A percentile compares a stretch with the other conserved stretches of the same genome.
Conservation (phyloP, 2,888 invertebrate genomes). For the Drosophila rubida region DNA sequence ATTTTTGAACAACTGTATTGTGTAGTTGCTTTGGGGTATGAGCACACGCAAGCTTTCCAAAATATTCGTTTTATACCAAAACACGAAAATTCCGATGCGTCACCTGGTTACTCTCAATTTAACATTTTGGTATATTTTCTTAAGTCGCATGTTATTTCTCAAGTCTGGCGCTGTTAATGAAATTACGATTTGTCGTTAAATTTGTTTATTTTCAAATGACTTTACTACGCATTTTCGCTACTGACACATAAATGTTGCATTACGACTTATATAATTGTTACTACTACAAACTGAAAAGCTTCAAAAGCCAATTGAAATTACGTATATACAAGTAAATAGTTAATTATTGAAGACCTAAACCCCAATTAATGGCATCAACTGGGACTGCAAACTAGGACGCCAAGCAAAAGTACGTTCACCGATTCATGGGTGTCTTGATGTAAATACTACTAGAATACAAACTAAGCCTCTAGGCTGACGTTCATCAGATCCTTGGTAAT, state of each 20-base stretch:
- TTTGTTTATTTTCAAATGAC: constrained; percentile 20
- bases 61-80: too few species aligned
- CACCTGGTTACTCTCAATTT: too few species aligned
- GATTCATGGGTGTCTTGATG: not conserved
- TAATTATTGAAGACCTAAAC: not conserved
- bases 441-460: constrained; percentile 16
- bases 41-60: too few species aligned
- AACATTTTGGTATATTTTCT: too few species aligned
- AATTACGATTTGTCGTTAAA: constrained; percentile 1
- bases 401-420: too few species aligned
- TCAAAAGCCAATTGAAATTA: constrained; percentile 8
- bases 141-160: not conserved
- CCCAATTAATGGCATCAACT: not conserved
- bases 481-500: constrained; percentile 87
- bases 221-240: constrained; percentile 16
- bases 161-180: not conserved
- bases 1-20: too few species aligned
- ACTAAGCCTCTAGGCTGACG: constrained; percentile 85
- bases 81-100: too few species aligned
- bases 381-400: not conserved
- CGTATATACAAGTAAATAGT: constrained; percentile 14
- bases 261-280: constrained; percentile 1
- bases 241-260: constrained; percentile 1
- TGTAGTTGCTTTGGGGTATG: too few species aligned
- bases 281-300: not conserved